phyloP scores from a whole-genome alignment of 2,113 vertebrate genomes.

The Pungitius pungitius region DNA sequence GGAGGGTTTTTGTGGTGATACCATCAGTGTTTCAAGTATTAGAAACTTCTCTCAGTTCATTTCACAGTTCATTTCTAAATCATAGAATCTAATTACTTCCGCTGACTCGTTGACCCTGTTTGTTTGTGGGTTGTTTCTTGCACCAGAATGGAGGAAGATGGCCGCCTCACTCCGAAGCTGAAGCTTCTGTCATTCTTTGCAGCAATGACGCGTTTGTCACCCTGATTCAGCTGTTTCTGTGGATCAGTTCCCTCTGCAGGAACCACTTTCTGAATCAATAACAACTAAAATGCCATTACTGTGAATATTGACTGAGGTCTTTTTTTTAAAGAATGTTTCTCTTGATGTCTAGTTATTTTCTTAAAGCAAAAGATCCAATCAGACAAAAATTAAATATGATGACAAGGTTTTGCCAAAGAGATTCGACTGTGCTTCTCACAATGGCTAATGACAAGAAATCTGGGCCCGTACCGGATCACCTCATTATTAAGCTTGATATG shows the following conservation, averaged over 20 bases:
- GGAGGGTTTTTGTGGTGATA: slow-evolving; percentile 42
- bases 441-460: background rate
- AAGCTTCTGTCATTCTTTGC: slow-evolving; percentile 10
- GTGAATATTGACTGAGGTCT: slow-evolving; percentile 24
- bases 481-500: background rate
- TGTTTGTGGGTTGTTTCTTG: slow-evolving; percentile 30
- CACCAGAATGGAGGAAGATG: slow-evolving; percentile 18
- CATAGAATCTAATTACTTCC: slow-evolving; percentile 42
- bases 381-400: slow-evolving; percentile 23
- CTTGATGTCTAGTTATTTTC: background rate
- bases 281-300: slow-evolving; percentile 46
- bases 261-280: slow-evolving; percentile 45
- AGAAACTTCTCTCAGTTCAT: slow-evolving; percentile 50
- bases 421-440: background rate
- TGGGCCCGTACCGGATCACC: background rate
- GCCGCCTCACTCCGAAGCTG: slow-evolving; percentile 11
- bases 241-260: background rate
- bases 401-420: background rate
- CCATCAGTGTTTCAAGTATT: slow-evolving; percentile 25
- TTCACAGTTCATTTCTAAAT: slow-evolving; percentile 57
- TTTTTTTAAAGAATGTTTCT: slow-evolving; percentile 17
- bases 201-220: slow-evolving; percentile 16
- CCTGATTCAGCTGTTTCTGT: slow-evolving; percentile 39
- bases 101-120: slow-evolving; percentile 28
- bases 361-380: slow-evolving; percentile 8